Evolutionary conservation across 2,113 vertebrate species (phyloP), one percentile per base, ranked within the genome.

Genomic region (Burhinus oedicnemus): DNA sequence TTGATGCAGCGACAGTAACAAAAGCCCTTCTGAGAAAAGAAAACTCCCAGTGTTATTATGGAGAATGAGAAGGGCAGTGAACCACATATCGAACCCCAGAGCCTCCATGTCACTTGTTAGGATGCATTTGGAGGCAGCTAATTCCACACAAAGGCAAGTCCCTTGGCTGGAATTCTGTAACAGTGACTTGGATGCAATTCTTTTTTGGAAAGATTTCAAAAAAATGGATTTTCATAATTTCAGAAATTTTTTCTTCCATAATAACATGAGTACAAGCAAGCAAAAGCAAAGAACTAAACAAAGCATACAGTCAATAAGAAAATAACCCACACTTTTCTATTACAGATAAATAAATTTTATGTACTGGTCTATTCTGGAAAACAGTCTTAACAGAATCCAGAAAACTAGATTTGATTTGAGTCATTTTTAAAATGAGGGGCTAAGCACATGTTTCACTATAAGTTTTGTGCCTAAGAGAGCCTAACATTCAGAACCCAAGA

Each of bases 21-120:
- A 97, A 96, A 88, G 45, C 69, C 32, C 77, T 52, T 74, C 77
- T 76, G 93, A 97, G 82, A 89, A 82, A 95, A 89, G 62, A 36
- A 76, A 70, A 70, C 36, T 94, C 92, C 80, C 61, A 76, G 26
- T 45, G 52, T 89, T 90, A 76, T 76, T 93, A 91, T 30, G 51
- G 54, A 85, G 38, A 47, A 47, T 49, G 18, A 49, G 52, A 76
- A 93, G 68, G 49, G 57, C 52, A 68, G 77, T 83, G 80, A 95
- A 96, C 54, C 54, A 91, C 72, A 52, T 38, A 54, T 47, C 1
- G 7, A 87, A 76, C 57, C 49, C 42, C 18, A 84, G 92, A 85
- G 38, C n/a, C 88, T 85, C 58, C 52, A 23, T 57, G 40, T 89
- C 52, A 89, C 44, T 96, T 83, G 27, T 91, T 93, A 87, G 58